Base-by-base conservation (phyloP, 53 echinoderm and acorn worm species). In the Henricia sp. region DNA sequence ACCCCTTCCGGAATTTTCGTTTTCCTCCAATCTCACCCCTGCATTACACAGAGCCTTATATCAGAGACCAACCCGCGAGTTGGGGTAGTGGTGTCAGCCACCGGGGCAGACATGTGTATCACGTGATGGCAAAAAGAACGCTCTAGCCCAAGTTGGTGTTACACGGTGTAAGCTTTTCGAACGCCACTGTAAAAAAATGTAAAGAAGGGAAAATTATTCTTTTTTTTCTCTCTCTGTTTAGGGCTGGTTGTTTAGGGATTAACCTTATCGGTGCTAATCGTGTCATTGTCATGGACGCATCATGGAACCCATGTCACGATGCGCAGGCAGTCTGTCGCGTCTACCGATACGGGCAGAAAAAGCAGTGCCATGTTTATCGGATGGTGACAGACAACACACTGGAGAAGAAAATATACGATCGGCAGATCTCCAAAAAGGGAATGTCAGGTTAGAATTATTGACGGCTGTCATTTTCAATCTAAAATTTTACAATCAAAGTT, bases 231-330 rank as follows among this genome's bases (percentile, higher is more conserved):
- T 3, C 19, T 13, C 3, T 30, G 8, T 36, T 25, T 0, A 94
- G 94, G 86, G 94, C 94, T 55, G 99, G 94, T 5, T 94, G 90
- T 43, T 67, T 99, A 4, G 99, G 99, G 24, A 92, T 99, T 68
- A 99, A 99, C 74, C 89, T 99, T 27, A 90, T 99, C 39, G 99
- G 99, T 51, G 99, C 99, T 39, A 99, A 99, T 59, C 85, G 99
- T n/a, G 99, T 99, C 40, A 90, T 99, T 33, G 92, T 99, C 23
- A 67, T 99, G 83, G 99, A 99, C 76, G 99, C 99, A 0, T 99
- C 99, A 0, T 99, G 99, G 99, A 99, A 99, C 50, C 99, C 99
- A 1, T 99, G 99, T 70, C 99, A 99, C 21, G 99, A 99, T 73
- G 99, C 99, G 25, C 99, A 99, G 86, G 99, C 99, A 0, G 99